A percentile compares a stretch with the other conserved stretches of the same genome.
These are phyloP conservation scores for Coenonympha glycerion DNA, from an alignment of 2,888 invertebrate genomes.

Conservation along the genomic window DNA sequence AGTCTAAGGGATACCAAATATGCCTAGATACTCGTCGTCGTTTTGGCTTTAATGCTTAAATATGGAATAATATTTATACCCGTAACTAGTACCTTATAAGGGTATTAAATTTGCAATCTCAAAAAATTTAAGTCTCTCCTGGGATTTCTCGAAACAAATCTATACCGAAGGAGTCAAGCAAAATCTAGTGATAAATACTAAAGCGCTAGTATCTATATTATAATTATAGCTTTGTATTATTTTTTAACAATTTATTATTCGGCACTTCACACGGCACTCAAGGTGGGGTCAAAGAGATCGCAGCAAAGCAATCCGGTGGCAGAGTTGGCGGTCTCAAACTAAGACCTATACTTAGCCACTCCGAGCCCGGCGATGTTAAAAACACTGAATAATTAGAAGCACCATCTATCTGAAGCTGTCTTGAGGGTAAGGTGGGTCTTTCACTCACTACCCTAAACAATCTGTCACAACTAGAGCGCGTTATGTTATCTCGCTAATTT, in stretches of 20 bases:
- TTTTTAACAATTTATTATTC: slow-evolving; percentile 13
- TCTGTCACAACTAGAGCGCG: slow-evolving; percentile 20
- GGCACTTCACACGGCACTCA: slow-evolving; percentile 25
- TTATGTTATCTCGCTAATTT: slow-evolving; percentile 15
- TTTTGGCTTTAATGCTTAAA: no score
- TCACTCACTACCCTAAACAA: slow-evolving; percentile 22
- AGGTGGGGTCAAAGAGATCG: slow-evolving; percentile 34
- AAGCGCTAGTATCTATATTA: no score
- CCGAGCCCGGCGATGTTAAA: slow-evolving; percentile 18
- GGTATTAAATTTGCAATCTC: no score
- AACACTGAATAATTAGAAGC: slow-evolving; percentile 21
- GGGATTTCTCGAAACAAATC: no score
- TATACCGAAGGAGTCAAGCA: no score
- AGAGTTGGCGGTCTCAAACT: slow-evolving; percentile 32
- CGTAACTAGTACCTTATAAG: no score
- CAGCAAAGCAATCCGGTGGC: slow-evolving; percentile 31
- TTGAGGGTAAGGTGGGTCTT: slow-evolving; percentile 27
- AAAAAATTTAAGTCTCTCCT: no score
- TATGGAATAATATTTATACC: no score
- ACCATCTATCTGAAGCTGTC: no score
- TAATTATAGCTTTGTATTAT: slow-evolving; percentile 8
- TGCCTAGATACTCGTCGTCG: no score
- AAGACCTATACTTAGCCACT: slow-evolving; percentile 29
- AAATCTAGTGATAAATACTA: not conserved
- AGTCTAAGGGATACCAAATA: no score